Conservation (phyloP, 2,888 invertebrate genomes). For the Mythimna albipuncta region DNA sequence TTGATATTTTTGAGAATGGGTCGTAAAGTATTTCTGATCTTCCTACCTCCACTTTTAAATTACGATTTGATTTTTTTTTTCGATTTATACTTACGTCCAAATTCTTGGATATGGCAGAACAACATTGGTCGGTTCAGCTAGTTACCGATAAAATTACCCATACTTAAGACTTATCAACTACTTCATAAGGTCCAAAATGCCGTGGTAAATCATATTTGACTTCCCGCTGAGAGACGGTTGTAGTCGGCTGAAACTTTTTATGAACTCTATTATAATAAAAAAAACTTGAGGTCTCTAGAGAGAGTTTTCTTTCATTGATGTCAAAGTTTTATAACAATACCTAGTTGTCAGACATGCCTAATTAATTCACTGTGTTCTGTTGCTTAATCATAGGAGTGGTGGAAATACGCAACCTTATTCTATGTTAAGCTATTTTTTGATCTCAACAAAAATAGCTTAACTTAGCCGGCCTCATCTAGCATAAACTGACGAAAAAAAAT, state of each 20-base stretch:
- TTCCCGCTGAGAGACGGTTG: neutral
- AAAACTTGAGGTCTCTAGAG: neutral
- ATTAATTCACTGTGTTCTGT: neutral
- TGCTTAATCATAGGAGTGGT: neutral
- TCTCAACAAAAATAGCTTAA: too few species aligned
- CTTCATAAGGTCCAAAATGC: neutral
- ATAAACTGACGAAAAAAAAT: too few species aligned
- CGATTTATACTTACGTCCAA: too few species aligned
- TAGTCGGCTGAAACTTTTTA: neutral
- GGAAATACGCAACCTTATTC: neutral
- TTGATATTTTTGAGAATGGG: too few species aligned
- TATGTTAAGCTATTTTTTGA: neutral
- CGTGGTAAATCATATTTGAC: neutral
- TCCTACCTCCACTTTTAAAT: too few species aligned
- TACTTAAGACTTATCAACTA: neutral
- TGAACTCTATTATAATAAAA: neutral
- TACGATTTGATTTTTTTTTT: too few species aligned
- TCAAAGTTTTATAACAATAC: constrained; percentile 4
- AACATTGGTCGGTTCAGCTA: neutral
- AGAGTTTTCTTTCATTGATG: constrained; percentile 5
- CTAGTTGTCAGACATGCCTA: constrained; percentile 4
- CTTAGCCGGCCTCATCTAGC: too few species aligned
- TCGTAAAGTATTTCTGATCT: too few species aligned
- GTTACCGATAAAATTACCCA: neutral
- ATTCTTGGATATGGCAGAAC: too few species aligned